These are phyloP conservation scores for Pasiphila rectangulata DNA, from an alignment of 2,888 invertebrate species.

Conservation along the genomic window DNA sequence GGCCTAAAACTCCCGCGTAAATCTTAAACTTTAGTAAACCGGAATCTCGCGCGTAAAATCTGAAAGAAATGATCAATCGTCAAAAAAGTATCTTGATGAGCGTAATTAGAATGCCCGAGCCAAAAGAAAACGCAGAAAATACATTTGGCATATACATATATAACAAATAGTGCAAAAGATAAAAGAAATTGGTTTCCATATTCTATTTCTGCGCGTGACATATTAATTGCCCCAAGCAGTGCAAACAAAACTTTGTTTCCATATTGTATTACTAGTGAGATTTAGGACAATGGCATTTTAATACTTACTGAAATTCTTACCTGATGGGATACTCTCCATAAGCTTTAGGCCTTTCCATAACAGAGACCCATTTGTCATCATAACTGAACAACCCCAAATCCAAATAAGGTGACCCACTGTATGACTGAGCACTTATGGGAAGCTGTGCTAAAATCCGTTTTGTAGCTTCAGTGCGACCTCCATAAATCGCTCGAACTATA, in stretches of 20 bases:
- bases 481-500: slow-evolving; percentile 92
- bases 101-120: no score
- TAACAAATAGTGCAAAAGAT: no score
- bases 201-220: no score
- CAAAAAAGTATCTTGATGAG: no score
- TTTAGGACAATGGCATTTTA: no score
- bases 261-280: no score
- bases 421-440: slow-evolving; percentile 97
- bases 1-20: slow-evolving; percentile 89
- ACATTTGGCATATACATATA: no score
- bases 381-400: slow-evolving; percentile 95
- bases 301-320: slow-evolving; percentile 78
- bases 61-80: slow-evolving; percentile 42
- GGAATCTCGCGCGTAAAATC: slow-evolving; percentile 91
- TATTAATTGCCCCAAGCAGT: no score
- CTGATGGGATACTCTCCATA: slow-evolving; percentile 96
- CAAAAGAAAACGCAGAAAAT: no score
- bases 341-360: slow-evolving; percentile 96
- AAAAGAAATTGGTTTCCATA: no score
- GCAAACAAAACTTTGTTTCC: no score
- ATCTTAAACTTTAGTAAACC: slow-evolving; percentile 92
- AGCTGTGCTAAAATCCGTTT: slow-evolving; percentile 93
- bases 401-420: slow-evolving; percentile 94
- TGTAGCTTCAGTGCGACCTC: slow-evolving; percentile 94
- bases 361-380: slow-evolving; percentile 97